Percentiles rank a stretch among this genome's conserved stretches.
phyloP scores from a whole-genome alignment of 2,113 vertebrate genomes.

The Tylochromis polylepis region DNA sequence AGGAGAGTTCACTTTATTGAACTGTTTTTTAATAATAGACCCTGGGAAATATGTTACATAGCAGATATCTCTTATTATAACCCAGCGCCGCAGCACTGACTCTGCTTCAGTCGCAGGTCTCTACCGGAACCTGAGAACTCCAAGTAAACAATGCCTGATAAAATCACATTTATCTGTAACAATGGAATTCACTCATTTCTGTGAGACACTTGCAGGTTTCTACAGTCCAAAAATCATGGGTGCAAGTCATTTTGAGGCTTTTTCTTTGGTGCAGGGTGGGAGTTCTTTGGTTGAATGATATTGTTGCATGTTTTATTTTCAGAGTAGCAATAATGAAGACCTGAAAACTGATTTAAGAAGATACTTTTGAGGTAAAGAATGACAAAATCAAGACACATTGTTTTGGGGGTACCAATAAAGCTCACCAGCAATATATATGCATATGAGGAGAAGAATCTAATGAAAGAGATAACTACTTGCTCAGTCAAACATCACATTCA shows the following conservation, averaged over 20 bases:
- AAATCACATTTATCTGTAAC: not conserved
- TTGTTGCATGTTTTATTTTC: not conserved
- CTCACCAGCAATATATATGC: slow-evolving; percentile 41
- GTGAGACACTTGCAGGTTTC: not conserved
- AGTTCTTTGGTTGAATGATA: not conserved
- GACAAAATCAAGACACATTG: slow-evolving; percentile 7
- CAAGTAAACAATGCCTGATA: not conserved
- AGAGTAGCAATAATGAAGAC: not conserved
- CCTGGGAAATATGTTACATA: not conserved
- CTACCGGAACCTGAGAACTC: not conserved
- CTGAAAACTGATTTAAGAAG: not conserved
- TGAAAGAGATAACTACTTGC: slow-evolving; percentile 43
- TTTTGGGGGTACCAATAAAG: slow-evolving; percentile 2
- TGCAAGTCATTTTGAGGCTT: not conserved
- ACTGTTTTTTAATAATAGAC: not conserved
- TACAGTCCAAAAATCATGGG: not conserved
- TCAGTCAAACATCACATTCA: slow-evolving; percentile 38
- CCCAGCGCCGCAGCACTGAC: not conserved
- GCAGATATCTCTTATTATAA: slow-evolving; percentile 11
- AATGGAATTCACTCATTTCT: not conserved
- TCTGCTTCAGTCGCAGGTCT: not conserved
- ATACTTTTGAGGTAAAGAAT: slow-evolving; percentile 7
- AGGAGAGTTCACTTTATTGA: not conserved
- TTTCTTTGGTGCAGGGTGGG: not conserved
- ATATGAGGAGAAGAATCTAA: slow-evolving; percentile 46